These are phyloP conservation scores for Kradibia gibbosae DNA, from an alignment of 1,140 invertebrate species.

Conservation along the genomic window DNA sequence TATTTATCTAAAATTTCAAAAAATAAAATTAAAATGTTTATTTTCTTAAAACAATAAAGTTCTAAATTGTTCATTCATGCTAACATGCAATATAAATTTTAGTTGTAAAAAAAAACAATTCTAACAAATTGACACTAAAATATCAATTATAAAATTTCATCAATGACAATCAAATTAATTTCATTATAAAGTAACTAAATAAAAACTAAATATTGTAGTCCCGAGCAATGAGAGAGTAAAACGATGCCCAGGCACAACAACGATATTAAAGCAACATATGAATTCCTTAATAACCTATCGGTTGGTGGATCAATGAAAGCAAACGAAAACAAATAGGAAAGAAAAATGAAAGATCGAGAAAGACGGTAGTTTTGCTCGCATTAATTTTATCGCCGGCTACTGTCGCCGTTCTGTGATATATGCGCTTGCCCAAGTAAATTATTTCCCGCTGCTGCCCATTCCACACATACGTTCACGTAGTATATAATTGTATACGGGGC, in stretches of 20 bases:
- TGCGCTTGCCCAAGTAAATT: conserved; percentile 30
- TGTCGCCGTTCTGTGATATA: conserved; percentile 46
- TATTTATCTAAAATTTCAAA: no score
- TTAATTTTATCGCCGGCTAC: conserved; percentile 43
- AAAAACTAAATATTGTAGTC: neutral
- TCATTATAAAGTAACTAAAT: neutral
- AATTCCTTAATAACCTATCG: no score
- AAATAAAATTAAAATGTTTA: no score
- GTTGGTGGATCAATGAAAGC: no score
- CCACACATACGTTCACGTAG: neutral
- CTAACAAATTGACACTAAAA: no score
- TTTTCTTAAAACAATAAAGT: no score
- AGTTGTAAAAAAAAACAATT: no score
- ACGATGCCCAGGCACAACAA: neutral
- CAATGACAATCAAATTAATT: neutral
- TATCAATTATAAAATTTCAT: no score
- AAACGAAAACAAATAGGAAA: conserved; percentile 16
- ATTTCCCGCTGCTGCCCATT: conserved; percentile 3
- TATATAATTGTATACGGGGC: neutral
- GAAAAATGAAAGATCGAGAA: neutral
- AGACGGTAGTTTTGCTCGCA: conserved; percentile 38
- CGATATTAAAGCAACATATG: neutral
- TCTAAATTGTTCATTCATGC: no score
- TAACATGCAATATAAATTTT: no score
- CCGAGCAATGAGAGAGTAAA: conserved; percentile 19